These are phyloP conservation scores for Ciconia maguari DNA, from an alignment of 2,113 vertebrate genomes.

Conservation along the genomic window DNA sequence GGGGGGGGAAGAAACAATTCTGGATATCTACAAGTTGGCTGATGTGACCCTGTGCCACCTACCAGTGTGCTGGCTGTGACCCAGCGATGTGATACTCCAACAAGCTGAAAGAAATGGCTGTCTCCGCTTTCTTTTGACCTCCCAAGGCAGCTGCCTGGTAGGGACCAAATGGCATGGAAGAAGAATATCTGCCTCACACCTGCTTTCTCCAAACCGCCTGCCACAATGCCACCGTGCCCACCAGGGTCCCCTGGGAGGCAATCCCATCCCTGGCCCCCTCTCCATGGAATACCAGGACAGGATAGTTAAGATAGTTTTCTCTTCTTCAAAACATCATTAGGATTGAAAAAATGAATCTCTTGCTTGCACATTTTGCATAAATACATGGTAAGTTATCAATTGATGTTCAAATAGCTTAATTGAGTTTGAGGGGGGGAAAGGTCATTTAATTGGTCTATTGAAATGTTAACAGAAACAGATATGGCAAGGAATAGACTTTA, in stretches of 20 bases:
- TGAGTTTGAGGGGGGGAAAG: constrained; percentile 83
- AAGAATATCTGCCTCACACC: constrained; percentile 40
- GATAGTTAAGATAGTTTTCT: constrained; percentile 58
- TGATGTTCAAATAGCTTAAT: constrained; percentile 84
- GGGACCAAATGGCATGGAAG: constrained; percentile 31
- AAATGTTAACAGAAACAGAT: constrained; percentile 94
- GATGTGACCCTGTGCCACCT: constrained; percentile 49
- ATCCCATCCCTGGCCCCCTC: background rate
- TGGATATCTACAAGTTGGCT: constrained; percentile 30
- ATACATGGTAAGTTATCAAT: constrained; percentile 83
- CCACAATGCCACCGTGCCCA: background rate
- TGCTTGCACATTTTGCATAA: constrained; percentile 74
- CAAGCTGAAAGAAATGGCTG: constrained; percentile 5
- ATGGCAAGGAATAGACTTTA: constrained; percentile 87
- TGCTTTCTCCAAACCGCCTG: constrained; percentile 11
- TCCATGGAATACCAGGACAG: constrained; percentile 51
- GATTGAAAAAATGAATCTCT: constrained; percentile 69
- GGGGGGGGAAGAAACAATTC: background rate
- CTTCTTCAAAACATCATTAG: constrained; percentile 63
- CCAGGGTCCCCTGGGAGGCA: background rate
- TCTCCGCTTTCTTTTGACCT: background rate
- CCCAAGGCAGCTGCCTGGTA: constrained; percentile 44
- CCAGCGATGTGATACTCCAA: constrained; percentile 28
- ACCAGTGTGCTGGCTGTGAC: constrained; percentile 41
- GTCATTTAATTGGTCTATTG: constrained; percentile 95